A percentile compares a stretch with the other conserved stretches of the same genome.
Conservation (phyloP, 2,113 vertebrate species). For the Gallinago media region DNA sequence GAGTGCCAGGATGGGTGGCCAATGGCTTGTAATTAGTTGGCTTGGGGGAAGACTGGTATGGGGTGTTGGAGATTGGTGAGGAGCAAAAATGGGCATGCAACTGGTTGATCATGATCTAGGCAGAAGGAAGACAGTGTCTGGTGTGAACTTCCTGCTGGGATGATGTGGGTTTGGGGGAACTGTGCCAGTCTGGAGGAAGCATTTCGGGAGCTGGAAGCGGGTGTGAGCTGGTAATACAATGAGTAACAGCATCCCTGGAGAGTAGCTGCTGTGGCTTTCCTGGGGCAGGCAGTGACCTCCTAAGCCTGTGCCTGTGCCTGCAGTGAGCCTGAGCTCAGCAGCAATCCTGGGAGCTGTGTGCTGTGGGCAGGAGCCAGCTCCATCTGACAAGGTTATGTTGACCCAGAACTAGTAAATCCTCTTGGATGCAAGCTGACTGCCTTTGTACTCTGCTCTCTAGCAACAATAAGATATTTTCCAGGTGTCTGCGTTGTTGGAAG, state of each 20-base stretch:
- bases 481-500: background rate
- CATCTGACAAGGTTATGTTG: background rate
- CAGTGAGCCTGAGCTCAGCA: fast-evolving
- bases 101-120: fast-evolving
- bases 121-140: background rate
- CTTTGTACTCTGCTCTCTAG: background rate
- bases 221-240: background rate
- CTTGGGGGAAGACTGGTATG: background rate
- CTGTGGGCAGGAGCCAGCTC: background rate
- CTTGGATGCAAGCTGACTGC: background rate
- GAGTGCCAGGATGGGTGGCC: fast-evolving
- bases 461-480: background rate
- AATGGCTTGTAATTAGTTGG: background rate
- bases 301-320: background rate
- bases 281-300: background rate
- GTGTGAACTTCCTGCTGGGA: background rate
- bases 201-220: background rate
- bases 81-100: background rate
- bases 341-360: background rate
- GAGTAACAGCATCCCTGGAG: background rate
- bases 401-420: background rate
- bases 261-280: background rate
- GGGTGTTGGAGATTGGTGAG: background rate
- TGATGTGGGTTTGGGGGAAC: background rate
- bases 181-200: background rate